Evolutionary conservation across 2,113 vertebrate genomes (phyloP), one percentile per base, ranked within the genome.

Genomic region (Sinocyclocheilus maitianheensis): DNA sequence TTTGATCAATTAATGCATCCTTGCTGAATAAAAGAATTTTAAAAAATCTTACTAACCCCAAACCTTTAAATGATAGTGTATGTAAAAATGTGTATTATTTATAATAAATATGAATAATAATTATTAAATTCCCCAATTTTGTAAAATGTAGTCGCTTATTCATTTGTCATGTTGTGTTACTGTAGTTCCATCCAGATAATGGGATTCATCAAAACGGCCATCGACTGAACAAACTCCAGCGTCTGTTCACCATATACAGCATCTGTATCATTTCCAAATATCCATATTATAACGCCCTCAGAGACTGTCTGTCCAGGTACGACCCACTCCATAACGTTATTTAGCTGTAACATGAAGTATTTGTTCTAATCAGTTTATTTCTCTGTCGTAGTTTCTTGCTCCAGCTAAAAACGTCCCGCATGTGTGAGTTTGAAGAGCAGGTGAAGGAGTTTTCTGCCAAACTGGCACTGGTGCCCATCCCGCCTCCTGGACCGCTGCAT

Each of bases 271-370:
- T 99, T 91, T 99, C 98, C 78, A 96, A 97, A 89, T 96, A 96
- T 34, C 97, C 98, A 0, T 99, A 99, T 88, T 99, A 97, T 93
- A 97, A 91, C 4, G 96, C 97, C 22, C 94, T 99, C 86, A 97
- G 94, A 92, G 98, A 99, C 89, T 97, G 97, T 85, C 92, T 99
- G 0, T 98, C 98, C 58, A 97, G 97, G 98, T 99, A 94, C 95
- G 93, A 9, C 14, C 12, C 71, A 13, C 40, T 43, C 37, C 71
- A 40, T 40, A 5, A 11, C 37, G 18, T 18, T 37, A 20, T 40
- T 63, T 9, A 81, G 2, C 30, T 55, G 48, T 14, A 60, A 24
- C 53, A 40, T 60, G 26, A 62, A 5, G 26, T 8, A 7, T 40
- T 13, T 34, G 18, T 26, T n/a, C 3, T 53, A 5, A 48, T 3